A percentile compares a stretch with the other conserved stretches of the same genome.
phyloP scores from a whole-genome alignment of 2,888 invertebrate species.

The Cephalotes varians region DNA sequence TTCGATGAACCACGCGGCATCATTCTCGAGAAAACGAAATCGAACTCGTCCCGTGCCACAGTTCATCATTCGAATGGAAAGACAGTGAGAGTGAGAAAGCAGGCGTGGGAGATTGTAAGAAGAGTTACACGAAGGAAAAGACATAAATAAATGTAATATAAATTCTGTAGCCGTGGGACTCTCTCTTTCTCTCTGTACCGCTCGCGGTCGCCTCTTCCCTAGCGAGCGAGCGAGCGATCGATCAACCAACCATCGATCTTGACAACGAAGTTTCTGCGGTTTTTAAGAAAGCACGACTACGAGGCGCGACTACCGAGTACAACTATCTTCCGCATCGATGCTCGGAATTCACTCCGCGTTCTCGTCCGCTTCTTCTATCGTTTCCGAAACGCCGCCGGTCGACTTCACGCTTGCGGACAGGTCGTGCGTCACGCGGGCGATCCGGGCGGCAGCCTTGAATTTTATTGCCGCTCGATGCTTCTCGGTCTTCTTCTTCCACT shows the following conservation, averaged over 20 bases:
- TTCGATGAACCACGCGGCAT: slow-evolving; percentile 23
- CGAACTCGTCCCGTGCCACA: slow-evolving; percentile 69
- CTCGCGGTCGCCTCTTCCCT: not conserved
- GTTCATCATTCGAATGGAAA: slow-evolving; percentile 66
- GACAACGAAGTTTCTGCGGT: not conserved
- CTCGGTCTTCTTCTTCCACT: slow-evolving; percentile 91
- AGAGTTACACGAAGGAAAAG: slow-evolving; percentile 80
- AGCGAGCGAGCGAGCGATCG: not conserved
- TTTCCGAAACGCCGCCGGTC: slow-evolving; percentile 58
- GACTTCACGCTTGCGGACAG: slow-evolving; percentile 77
- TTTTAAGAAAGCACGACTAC: not conserved
- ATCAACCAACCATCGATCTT: not conserved
- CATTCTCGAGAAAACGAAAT: slow-evolving; percentile 12
- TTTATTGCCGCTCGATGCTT: slow-evolving; percentile 89
- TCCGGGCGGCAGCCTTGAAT: slow-evolving; percentile 90
- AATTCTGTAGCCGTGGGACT: slow-evolving; percentile 79
- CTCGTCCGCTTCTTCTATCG: slow-evolving; percentile 70
- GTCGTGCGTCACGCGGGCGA: slow-evolving; percentile 86
- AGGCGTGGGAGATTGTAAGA: slow-evolving; percentile 73
- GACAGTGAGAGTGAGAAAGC: slow-evolving; percentile 60
- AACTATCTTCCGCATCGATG: no score
- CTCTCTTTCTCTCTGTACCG: not conserved
- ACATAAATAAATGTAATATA: slow-evolving; percentile 85
- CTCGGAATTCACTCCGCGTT: slow-evolving; percentile 55
- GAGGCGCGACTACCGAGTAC: not conserved